phyloP scores from a whole-genome alignment of 2,113 vertebrate species.

The Boulengeromyrus knoepffleri region DNA sequence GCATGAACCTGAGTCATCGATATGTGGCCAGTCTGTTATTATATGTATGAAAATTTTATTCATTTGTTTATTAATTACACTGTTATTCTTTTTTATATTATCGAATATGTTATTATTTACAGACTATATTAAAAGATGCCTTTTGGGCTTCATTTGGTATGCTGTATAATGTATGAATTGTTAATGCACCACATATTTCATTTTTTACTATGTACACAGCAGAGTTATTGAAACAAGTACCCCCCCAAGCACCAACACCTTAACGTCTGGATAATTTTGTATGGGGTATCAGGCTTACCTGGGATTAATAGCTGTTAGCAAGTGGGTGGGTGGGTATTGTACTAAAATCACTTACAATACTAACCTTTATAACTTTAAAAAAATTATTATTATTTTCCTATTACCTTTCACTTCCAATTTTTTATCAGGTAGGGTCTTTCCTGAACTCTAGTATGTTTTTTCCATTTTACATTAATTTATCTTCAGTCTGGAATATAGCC shows the following conservation, averaged over 20 bases:
- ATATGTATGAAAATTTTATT: neutral
- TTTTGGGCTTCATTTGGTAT: neutral
- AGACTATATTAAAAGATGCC: neutral
- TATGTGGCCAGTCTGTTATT: neutral
- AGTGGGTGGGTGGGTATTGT: neutral
- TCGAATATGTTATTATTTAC: neutral
- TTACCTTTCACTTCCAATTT: neutral
- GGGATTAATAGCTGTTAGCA: neutral
- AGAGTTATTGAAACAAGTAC: neutral
- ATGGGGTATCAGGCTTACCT: neutral
- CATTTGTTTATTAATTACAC: neutral
- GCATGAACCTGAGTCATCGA: neutral
- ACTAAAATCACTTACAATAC: neutral
- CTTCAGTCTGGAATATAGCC: neutral
- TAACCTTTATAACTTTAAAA: neutral
- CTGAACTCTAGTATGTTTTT: neutral
- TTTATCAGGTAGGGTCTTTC: neutral
- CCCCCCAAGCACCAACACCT: neutral
- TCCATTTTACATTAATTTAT: neutral
- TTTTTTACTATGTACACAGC: neutral
- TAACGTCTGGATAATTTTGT: neutral
- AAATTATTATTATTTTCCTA: neutral
- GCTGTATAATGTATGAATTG: neutral
- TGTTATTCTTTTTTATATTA: neutral
- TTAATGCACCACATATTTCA: neutral